A percentile compares a stretch with the other conserved stretches of the same genome.
Conservation (phyloP, 2,797 vertebrate genomes). For the Steatocranus sp. region DNA sequence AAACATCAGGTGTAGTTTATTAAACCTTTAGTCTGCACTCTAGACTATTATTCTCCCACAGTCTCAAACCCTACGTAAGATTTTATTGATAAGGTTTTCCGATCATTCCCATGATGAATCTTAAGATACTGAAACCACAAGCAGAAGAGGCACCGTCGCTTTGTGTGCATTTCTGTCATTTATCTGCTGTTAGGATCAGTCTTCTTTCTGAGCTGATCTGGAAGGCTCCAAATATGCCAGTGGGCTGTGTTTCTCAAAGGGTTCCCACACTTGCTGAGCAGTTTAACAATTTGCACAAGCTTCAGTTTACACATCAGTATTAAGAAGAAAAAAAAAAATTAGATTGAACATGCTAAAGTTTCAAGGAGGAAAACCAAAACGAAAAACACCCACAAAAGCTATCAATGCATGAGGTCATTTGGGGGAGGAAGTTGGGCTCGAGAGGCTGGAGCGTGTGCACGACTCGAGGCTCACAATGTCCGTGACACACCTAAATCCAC, state of each 20-base stretch:
- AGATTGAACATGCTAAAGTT: neutral
- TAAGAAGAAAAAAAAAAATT: neutral
- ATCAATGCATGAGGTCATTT: neutral
- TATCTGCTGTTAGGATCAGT: rapidly evolving
- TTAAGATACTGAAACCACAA: rapidly evolving
- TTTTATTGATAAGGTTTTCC: neutral
- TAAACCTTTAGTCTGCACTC: neutral
- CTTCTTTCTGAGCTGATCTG: rapidly evolving
- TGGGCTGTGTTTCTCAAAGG: rapidly evolving
- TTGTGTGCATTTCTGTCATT: neutral
- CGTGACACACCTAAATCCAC: neutral
- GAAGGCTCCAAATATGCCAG: neutral
- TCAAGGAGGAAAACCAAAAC: neutral
- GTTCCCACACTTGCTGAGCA: neutral
- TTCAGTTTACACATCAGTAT: rapidly evolving
- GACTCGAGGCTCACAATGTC: neutral
- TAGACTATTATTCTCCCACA: neutral
- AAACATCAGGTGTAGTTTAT: neutral
- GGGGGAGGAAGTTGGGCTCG: neutral
- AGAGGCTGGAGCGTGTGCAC: neutral
- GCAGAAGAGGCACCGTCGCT: neutral
- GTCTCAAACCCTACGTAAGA: neutral
- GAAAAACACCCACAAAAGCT: neutral
- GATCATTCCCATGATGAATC: neutral
- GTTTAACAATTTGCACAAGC: neutral